Evolutionary conservation across 2,888 invertebrate species (phyloP).

Genomic region (Conomelus anceps): DNA sequence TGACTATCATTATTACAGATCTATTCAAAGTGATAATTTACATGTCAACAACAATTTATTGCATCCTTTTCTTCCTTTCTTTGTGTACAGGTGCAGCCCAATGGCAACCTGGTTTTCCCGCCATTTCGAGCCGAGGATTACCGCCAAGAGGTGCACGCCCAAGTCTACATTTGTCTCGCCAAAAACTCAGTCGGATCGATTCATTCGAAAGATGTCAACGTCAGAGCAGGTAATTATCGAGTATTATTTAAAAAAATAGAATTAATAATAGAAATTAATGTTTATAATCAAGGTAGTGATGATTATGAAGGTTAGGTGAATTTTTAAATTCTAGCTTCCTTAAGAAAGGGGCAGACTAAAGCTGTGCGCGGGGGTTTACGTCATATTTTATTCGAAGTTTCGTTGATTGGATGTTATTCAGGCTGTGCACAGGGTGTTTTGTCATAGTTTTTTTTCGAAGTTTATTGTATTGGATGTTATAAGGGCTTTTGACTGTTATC

Average conservation of each 20-base stretch:
- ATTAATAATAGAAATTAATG: background rate
- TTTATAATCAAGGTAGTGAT: background rate
- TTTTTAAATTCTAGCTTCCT: background rate
- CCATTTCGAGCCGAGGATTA: constrained; percentile 92
- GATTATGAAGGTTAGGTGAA: background rate
- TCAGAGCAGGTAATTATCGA: constrained; percentile 73
- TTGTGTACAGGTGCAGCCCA: constrained; percentile 63
- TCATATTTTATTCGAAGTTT: no score
- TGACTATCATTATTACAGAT: background rate
- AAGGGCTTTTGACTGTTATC: no score
- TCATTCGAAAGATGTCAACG: constrained; percentile 86
- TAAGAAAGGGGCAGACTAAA: no score
- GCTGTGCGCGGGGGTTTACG: no score
- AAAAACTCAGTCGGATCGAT: constrained; percentile 84
- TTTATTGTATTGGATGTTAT: no score
- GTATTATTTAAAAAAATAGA: background rate
- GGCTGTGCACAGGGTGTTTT: no score
- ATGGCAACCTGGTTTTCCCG: constrained; percentile 88
- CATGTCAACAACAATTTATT: background rate
- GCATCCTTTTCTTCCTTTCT: background rate
- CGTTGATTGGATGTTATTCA: no score
- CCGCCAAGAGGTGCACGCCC: constrained; percentile 88
- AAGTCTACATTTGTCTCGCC: constrained; percentile 87
- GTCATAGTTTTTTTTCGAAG: no score
- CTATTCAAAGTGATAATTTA: background rate